Evolutionary conservation across 2,797 vertebrate species (phyloP).

Genomic region (Micropoecilia bifurca): DNA sequence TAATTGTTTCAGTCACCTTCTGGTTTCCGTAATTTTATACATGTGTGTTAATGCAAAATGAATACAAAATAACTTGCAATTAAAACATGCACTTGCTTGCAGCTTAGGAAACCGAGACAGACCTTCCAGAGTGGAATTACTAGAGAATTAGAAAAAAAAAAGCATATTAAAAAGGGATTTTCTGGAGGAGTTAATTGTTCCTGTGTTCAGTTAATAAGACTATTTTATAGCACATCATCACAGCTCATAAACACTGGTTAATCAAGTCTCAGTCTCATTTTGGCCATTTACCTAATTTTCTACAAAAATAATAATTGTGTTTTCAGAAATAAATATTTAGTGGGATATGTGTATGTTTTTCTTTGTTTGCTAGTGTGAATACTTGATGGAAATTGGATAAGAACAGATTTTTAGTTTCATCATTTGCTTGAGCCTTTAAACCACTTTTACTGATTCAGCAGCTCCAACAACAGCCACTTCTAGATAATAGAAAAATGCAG

Average conservation of each 20-base stretch:
- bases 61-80: constrained; percentile 52
- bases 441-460: background rate
- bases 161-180: constrained; percentile 13
- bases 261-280: background rate
- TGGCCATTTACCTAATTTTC: constrained; percentile 4
- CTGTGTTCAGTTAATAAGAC: constrained; percentile 17
- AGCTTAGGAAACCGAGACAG: constrained; percentile 23
- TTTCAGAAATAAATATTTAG: background rate
- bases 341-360: background rate
- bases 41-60: constrained; percentile 30
- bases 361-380: background rate
- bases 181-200: constrained; percentile 30
- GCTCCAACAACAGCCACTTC: background rate
- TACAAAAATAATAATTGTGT: background rate
- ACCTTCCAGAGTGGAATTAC: constrained; percentile 20
- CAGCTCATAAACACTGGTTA: background rate
- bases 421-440: background rate
- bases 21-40: constrained; percentile 49
- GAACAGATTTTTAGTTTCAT: background rate
- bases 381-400: background rate
- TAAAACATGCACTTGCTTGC: constrained; percentile 37
- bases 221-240: constrained; percentile 14
- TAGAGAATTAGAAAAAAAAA: background rate
- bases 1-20: constrained; percentile 67
- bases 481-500: background rate